Percentiles rank a stretch among this genome's conserved stretches.
Evolutionary conservation across 1,140 invertebrate species (phyloP).

Genomic region (Pemphigus obesinymphae): DNA sequence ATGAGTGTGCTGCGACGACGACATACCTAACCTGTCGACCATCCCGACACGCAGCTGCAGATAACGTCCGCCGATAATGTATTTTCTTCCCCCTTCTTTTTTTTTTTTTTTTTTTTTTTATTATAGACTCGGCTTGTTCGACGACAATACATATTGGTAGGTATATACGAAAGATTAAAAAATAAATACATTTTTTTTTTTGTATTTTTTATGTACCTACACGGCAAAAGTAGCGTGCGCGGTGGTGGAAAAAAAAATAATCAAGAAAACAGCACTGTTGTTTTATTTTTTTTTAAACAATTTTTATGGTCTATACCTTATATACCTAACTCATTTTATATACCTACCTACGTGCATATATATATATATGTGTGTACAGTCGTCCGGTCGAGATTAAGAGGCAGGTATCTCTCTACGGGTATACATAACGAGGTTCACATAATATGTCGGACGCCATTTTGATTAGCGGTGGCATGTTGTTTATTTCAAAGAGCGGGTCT

Average conservation of each 20-base stretch:
- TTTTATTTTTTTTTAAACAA: not conserved
- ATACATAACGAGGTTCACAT: conserved; percentile 21
- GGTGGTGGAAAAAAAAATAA: not conserved
- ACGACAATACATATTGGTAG: too few relatives aligned
- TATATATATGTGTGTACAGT: too few relatives aligned
- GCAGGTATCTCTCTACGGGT: not conserved
- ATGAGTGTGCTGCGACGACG: too few relatives aligned
- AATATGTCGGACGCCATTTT: conserved; percentile 32
- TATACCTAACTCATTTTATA: too few relatives aligned
- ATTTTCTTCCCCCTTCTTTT: not conserved
- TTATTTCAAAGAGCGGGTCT: conserved; percentile 38
- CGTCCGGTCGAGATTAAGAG: conserved; percentile 10
- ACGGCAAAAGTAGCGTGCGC: not conserved
- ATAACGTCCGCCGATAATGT: too few relatives aligned
- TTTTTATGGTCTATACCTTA: not conserved
- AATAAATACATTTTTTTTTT: not conserved
- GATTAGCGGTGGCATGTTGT: conserved; percentile 40
- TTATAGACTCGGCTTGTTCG: not conserved
- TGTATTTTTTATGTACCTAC: not conserved
- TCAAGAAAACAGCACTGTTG: not conserved
- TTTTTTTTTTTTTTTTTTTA: not conserved
- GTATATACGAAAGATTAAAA: not conserved
- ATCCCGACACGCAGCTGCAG: too few relatives aligned
- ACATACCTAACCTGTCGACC: too few relatives aligned
- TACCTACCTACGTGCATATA: too few relatives aligned